Conservation (phyloP, 2,113 vertebrate species). For the Sinocyclocheilus grahami region DNA sequence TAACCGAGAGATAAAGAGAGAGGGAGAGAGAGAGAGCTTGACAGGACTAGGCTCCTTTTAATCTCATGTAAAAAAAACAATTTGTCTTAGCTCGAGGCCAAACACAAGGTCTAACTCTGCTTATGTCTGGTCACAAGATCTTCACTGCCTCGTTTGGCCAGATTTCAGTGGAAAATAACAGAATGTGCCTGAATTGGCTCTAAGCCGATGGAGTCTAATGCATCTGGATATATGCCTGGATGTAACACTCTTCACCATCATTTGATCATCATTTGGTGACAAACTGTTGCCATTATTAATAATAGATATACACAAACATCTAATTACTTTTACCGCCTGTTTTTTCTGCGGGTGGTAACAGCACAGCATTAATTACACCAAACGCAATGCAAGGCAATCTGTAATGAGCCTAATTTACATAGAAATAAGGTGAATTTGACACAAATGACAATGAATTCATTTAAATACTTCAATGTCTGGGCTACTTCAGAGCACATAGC, state of each 20-base stretch:
- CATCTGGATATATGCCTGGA: conserved; percentile 13
- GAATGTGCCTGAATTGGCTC: background rate
- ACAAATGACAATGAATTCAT: background rate
- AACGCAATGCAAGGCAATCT: background rate
- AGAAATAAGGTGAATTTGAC: background rate
- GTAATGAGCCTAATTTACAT: background rate
- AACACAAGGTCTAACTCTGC: conserved; percentile 21
- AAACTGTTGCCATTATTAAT: background rate
- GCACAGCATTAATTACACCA: background rate
- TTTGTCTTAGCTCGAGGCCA: conserved; percentile 13
- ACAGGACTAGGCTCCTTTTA: background rate
- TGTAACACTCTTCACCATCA: conserved; percentile 9
- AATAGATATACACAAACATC: background rate
- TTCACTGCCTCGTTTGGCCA: background rate
- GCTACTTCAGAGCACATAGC: background rate
- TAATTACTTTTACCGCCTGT: background rate
- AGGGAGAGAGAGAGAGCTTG: background rate
- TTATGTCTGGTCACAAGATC: conserved; percentile 19
- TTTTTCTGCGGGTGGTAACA: background rate
- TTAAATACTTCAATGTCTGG: background rate
- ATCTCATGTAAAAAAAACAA: conserved; percentile 1
- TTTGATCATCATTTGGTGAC: background rate
- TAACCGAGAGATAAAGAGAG: background rate
- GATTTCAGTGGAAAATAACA: conserved; percentile 20
- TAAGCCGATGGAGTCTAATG: background rate